Percentiles rank a stretch among this genome's conserved stretches.
These are phyloP conservation scores for Chloroceryle amazona DNA, from an alignment of 2,797 vertebrate genomes.

Conservation along the genomic window DNA sequence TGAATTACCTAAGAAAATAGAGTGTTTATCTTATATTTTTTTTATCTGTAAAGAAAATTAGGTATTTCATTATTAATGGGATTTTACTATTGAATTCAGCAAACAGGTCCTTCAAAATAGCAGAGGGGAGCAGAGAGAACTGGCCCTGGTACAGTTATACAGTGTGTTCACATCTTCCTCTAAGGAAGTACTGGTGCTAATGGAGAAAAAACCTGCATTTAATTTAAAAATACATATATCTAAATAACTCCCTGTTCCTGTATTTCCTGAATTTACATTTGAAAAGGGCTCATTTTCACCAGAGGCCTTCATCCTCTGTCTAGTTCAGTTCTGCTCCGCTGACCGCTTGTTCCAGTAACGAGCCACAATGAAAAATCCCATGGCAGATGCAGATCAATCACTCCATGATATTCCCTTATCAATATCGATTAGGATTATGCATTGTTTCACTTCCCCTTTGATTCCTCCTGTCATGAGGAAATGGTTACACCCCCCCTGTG, in stretches of 20 bases:
- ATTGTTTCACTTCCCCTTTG: not conserved
- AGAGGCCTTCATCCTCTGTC: not conserved
- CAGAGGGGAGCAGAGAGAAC: not conserved
- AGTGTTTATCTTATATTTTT: conserved; percentile 30
- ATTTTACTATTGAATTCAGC: not conserved
- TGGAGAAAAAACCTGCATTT: not conserved
- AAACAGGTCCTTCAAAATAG: conserved; percentile 10
- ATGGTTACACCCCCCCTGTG: not conserved
- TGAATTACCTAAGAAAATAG: conserved; percentile 34
- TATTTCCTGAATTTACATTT: not conserved
- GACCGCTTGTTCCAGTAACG: not conserved
- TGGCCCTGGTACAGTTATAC: not conserved
- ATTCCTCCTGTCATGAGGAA: not conserved
- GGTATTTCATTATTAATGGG: conserved; percentile 20
- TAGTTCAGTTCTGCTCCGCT: not conserved
- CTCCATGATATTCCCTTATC: not conserved
- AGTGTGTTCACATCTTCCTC: not conserved
- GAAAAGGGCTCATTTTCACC: not conserved
- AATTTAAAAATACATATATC: not conserved
- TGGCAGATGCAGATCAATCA: not conserved
- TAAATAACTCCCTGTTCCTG: not conserved
- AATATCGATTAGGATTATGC: not conserved
- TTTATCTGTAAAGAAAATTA: conserved; percentile 32
- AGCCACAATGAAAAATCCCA: not conserved
- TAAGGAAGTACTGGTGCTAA: not conserved